Base-by-base conservation (phyloP, 2,797 vertebrate species). In the Sciurus carolinensis region DNA sequence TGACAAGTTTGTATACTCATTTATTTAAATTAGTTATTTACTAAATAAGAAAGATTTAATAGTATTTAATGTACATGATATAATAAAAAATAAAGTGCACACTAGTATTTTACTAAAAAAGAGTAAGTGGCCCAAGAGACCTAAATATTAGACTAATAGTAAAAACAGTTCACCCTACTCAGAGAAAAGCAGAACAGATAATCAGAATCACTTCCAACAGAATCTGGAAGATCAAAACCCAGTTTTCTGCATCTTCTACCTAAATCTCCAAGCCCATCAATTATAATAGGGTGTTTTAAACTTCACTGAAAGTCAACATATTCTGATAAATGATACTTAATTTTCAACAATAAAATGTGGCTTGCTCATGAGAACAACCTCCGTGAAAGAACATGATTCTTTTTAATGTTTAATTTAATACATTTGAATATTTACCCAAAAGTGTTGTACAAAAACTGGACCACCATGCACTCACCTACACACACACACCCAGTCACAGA, bases 21-120 rank as follows among this genome's bases (percentile, higher is more conserved):
- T 84, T 89, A 59, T 81, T 86, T 93, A 85, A 95, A 92, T 94
- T 92, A 79, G 13, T 44, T 88, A 92, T 71, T 96, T 82, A 67
- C 14, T 91, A 11, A 94, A 79, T 91, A 79, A 87, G 72, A 88
- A 71, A 79, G 11, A 4, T 30, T 82, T 95, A 28, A 96, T 94
- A 59, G 28, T 69, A 93, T 77, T 73, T 92, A 91, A 87, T 62
- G 76, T 71, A 24, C 42, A 92, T 42, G 18, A 30, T 81, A 4
- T 72, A 90, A 93, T 50, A 75, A 95, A 86, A 96, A 90, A 86
- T 66, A 22, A 81, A 95, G 22, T 82, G 14, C 50, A 72, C 36
- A 52, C 0, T 83, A 86, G 44, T 9, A 86, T 95, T 85, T 62
- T 87, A 79, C 57, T 80, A 88, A 18, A 20, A 72, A 39, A 96